phyloP scores from a whole-genome alignment of 2,113 vertebrate genomes.

The Ranitomeya variabilis region DNA sequence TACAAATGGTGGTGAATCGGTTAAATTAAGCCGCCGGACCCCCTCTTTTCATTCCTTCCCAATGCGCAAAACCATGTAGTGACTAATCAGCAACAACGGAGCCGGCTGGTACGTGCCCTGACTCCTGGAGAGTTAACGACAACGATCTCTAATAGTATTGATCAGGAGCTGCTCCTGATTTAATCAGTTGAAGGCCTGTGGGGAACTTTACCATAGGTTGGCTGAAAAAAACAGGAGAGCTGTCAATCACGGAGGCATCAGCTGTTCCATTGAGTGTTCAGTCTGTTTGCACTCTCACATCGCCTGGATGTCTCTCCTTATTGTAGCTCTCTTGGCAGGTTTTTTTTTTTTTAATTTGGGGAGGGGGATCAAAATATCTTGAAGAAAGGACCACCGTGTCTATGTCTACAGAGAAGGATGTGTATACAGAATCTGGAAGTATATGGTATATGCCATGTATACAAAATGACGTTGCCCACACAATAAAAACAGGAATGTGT shows the following conservation, averaged over 20 bases:
- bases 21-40: constrained; percentile 26
- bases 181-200: constrained; percentile 49
- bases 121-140: constrained; percentile 46
- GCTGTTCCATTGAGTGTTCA: constrained; percentile 64
- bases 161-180: constrained; percentile 49
- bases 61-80: constrained; percentile 9
- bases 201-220: constrained; percentile 66
- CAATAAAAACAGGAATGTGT: background rate
- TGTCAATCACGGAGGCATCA: constrained; percentile 70
- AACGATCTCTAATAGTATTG: constrained; percentile 56
- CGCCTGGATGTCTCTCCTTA: background rate
- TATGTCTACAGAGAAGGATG: background rate
- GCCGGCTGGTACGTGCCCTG: constrained; percentile 38
- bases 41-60: constrained; percentile 19
- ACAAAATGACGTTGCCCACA: background rate
- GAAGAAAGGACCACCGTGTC: background rate
- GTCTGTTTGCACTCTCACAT: background rate
- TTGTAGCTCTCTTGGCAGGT: background rate
- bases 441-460: background rate
- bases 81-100: constrained; percentile 36
- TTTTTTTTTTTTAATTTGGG: background rate
- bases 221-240: constrained; percentile 69
- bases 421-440: background rate
- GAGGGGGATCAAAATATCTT: background rate
- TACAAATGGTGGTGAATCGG: constrained; percentile 5